Evolutionary conservation across 2,888 invertebrate species (phyloP).

Genomic region (Chalcosyrphus nemorum): DNA sequence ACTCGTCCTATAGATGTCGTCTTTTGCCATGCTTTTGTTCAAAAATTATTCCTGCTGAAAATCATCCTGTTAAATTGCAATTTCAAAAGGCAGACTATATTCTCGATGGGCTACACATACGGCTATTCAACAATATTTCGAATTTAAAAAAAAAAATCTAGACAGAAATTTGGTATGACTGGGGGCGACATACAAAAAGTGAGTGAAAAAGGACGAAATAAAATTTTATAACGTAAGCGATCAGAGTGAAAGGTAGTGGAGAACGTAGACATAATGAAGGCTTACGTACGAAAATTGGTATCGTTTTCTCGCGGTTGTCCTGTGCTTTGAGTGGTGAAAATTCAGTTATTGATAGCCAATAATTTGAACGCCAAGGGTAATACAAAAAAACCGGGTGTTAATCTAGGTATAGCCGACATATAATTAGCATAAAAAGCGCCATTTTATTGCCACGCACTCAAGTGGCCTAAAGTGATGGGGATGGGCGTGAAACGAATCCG

Average conservation of each 20-base stretch:
- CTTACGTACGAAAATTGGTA: background rate
- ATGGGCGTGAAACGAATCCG: no score
- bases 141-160: background rate
- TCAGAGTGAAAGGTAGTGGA: background rate
- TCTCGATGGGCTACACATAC: background rate
- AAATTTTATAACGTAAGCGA: background rate
- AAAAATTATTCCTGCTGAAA: slow-evolving; percentile 3
- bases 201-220: background rate
- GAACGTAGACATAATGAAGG: background rate
- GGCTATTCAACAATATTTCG: background rate
- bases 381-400: no score
- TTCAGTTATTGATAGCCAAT: no score
- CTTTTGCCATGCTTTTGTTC: background rate
- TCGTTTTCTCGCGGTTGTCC: background rate
- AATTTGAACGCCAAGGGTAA: no score
- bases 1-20: background rate
- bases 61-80: background rate
- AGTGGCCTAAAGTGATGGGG: no score
- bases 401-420: no score
- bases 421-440: no score
- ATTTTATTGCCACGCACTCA: no score
- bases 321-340: background rate
- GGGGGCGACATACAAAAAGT: background rate
- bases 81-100: background rate
- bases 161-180: background rate